Evolutionary conservation across 2,797 vertebrate species (phyloP), one percentile per base, ranked within the genome.

Genomic region (Tangara arthus): DNA sequence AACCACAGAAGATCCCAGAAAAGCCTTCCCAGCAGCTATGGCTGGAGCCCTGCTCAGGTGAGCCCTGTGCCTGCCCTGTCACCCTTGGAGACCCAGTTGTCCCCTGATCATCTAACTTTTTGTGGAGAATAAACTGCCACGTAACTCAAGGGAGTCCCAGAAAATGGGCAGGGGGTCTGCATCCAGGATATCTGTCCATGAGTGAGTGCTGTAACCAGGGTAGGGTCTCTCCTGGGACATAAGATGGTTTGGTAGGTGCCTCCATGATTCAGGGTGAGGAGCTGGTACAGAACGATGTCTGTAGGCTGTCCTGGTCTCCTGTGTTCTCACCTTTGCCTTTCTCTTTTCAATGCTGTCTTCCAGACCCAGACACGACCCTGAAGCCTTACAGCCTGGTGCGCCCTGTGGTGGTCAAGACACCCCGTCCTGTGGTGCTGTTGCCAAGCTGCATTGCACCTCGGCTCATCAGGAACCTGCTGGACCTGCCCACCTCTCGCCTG

Each of bases 381-480:
- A 97, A 97, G 75, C 99, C 99, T 3, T 99, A 99, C 94, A 99
- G 98, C 92, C 93, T 98, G 49, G 99, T 99, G 79, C 98, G 97
- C 56, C 98, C 98, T 0, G 95, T 99, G 68, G 90, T 97, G 64
- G 97, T 98, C 44, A 96, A 97, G 39, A 89, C 97, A 4, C 98
- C 97, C 56, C 97, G 99, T 41, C 99, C 99, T 0, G 98, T 99
- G 78, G 97, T 99, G 96, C 98, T 99, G 89, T 97, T 98, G 4
- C 99, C 99, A 0, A 98, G 98, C 56, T 97, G 99, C 69, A 98
- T 99, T 41, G 99, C 98, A 2, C 97, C 97, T 2, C 96, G 98
- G 35, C 98, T 99, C 91, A 99, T 99, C 69, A 98, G 99, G 94
- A 98, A 98, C 87, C 98, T 99, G 75, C 96, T 99, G 91, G 98